Base-by-base conservation (phyloP, 1,140 invertebrate genomes). In the Radopholus similis region DNA sequence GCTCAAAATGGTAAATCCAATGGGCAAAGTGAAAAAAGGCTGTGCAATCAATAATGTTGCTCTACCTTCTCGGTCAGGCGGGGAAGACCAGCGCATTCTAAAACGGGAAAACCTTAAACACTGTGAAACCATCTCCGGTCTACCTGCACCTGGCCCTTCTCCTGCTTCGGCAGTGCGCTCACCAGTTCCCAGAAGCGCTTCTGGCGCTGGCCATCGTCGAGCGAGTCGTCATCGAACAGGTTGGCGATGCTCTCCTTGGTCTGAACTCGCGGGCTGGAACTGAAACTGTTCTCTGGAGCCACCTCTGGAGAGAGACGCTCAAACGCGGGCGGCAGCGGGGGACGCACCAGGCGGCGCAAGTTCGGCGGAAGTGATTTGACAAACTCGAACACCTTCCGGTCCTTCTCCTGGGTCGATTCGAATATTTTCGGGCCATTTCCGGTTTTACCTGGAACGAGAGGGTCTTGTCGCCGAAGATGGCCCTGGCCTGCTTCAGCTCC, bases 341-440 rank as follows among this genome's bases (percentile, higher is more conserved):
- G 70, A 9, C 55, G 44, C 2, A 74, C 53, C 38, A 71, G 26
- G 15, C 56, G 23, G 3, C 57, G 55, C 26, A 53, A 40, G 28
- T 71, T 56, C n/a, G 6, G 13, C 4, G 69, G 70, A 15, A 71
- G 53, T 23, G 57, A 42, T 32, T 71, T 70, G 15, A 71, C 49
- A 64, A 71, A 73, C 54, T 51, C 21, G n/a, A 70, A 34, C 35
- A 70, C 35, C 37, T 70, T 71, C 13, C 70, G 42, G 70, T 70
- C 54, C 26, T 68, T 68, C 30, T 51, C 63, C 64, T 68, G 35
- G 30, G 8, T 4, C 32, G 28, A 63, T 26, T 38, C 11, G 15
- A 64, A 58, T n/a, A n/a, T 58, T 64, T 13, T 58, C 13, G n/a
- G n/a, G 8, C n/a, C 23, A 47, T 58, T 32, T 11, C 11, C 21